Evolutionary conservation across 2,797 vertebrate species (phyloP).

Genomic region (Hemibagrus guttatus): DNA sequence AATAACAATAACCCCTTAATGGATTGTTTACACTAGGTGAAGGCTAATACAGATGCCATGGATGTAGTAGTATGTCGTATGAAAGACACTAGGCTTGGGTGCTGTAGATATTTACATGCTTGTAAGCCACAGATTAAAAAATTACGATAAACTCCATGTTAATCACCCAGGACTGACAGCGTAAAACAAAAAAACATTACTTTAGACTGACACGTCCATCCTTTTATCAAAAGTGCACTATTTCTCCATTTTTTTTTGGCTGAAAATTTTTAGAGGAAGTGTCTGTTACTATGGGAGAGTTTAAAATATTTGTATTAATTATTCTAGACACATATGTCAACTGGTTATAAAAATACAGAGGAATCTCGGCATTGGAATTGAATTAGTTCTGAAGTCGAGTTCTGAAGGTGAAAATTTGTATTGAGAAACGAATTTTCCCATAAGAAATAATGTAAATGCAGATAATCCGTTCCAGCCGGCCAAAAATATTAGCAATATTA

Average conservation of each 20-base stretch:
- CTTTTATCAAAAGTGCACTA: background rate
- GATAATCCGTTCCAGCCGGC: background rate
- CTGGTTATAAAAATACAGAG: background rate
- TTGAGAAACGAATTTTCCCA: too few relatives aligned
- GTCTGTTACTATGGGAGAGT: too few relatives aligned
- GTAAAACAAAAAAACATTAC: too few relatives aligned
- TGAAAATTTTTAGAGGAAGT: background rate
- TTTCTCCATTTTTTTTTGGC: background rate
- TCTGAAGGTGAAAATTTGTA: too few relatives aligned
- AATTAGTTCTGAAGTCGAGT: too few relatives aligned
- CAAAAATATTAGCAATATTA: too few relatives aligned
- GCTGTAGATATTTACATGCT: background rate
- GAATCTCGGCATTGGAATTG: too few relatives aligned
- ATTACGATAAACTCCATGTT: background rate
- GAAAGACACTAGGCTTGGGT: background rate
- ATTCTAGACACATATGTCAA: background rate
- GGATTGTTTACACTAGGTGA: background rate
- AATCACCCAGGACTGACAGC: background rate
- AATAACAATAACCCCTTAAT: background rate
- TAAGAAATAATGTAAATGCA: background rate
- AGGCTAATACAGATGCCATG: background rate
- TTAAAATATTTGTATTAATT: background rate
- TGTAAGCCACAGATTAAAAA: background rate
- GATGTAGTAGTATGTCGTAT: background rate
- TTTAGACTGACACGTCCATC: background rate